Percentiles rank a stretch among this genome's conserved stretches.
phyloP scores from a whole-genome alignment of 2,113 vertebrate genomes.

The Nyctereutes procyonoides region DNA sequence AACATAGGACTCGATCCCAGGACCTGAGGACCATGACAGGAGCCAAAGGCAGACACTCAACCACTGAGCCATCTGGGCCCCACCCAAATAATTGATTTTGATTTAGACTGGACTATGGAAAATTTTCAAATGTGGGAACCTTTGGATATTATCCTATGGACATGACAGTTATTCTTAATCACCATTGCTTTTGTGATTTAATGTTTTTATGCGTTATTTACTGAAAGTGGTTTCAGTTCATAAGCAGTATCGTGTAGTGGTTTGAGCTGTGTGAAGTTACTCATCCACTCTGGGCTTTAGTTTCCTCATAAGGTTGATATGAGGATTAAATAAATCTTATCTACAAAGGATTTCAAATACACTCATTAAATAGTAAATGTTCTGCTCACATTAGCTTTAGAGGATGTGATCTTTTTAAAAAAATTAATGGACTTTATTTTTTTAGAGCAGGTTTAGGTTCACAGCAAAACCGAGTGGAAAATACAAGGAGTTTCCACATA shows the following conservation, averaged over 20 bases:
- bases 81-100: not conserved
- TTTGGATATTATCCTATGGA: not conserved
- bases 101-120: not conserved
- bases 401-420: rapidly evolving
- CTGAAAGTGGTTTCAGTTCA: not conserved
- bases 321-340: not conserved
- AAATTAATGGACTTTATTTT: not conserved
- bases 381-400: not conserved
- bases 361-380: not conserved
- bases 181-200: not conserved
- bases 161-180: not conserved
- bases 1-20: too few relatives aligned
- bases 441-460: not conserved
- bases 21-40: too few relatives aligned
- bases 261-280: not conserved
- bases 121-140: not conserved
- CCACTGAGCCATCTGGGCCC: too few relatives aligned
- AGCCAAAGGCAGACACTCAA: too few relatives aligned
- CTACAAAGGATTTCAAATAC: not conserved
- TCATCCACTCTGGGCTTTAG: not conserved
- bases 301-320: not conserved
- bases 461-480: not conserved
- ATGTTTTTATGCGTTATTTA: not conserved
- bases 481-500: not conserved
- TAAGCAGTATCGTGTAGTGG: not conserved